phyloP scores from a whole-genome alignment of 2,888 invertebrate genomes.

The Xanthorhoe spadicearia region DNA sequence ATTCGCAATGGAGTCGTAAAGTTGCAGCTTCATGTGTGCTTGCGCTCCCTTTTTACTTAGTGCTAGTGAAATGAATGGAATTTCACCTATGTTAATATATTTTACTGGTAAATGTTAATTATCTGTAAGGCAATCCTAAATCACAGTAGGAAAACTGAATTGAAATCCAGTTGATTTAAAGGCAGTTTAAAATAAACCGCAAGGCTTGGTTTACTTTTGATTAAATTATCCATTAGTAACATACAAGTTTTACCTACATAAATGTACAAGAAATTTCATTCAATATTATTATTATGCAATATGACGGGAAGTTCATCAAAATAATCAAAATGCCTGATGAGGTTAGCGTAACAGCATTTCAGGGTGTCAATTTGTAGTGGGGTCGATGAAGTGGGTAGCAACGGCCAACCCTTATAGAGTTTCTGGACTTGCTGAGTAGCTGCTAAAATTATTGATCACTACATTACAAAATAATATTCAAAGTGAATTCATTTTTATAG shows the following conservation, averaged over 20 bases:
- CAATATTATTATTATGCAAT: too few species aligned
- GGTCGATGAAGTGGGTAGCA: slow-evolving; percentile 40
- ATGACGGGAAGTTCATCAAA: slow-evolving; percentile 15
- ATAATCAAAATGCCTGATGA: slow-evolving; percentile 30
- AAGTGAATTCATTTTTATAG: too few species aligned
- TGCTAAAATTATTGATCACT: not conserved
- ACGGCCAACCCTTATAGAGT: slow-evolving; percentile 21
- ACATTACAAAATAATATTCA: too few species aligned
- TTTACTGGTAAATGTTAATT: too few species aligned
- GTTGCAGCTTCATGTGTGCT: slow-evolving; percentile 17
- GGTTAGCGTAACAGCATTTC: slow-evolving; percentile 31
- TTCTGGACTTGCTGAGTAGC: slow-evolving; percentile 15
- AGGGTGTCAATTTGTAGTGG: slow-evolving; percentile 37
- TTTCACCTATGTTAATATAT: not conserved
- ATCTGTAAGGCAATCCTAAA: too few species aligned
- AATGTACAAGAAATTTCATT: too few species aligned
- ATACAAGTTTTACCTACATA: too few species aligned
- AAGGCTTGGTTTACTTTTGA: too few species aligned
- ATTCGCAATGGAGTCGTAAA: slow-evolving; percentile 27
- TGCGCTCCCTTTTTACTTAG: slow-evolving; percentile 10
- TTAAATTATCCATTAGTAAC: too few species aligned
- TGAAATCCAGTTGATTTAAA: too few species aligned
- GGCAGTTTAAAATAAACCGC: too few species aligned
- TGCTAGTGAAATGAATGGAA: not conserved
- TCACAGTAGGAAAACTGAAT: too few species aligned